Evolutionary conservation across 92 coral and sea anemone species (phyloP).

Genomic region (Diadumene lineata): DNA sequence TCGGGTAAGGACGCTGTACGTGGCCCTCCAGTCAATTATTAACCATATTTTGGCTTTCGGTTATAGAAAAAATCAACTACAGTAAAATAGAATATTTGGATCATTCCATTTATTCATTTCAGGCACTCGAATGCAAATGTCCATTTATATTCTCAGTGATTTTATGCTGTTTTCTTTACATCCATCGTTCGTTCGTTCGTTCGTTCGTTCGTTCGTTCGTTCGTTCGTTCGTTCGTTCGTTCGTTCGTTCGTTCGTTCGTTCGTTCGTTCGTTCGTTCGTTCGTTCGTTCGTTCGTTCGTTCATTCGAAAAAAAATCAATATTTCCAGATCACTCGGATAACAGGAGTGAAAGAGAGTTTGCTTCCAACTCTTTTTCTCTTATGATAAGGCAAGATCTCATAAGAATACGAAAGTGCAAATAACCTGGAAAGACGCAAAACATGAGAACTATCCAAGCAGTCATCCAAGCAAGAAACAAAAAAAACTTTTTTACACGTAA

Average conservation of each 20-base stretch:
- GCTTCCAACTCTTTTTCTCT: too few relatives aligned
- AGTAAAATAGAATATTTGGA: too few relatives aligned
- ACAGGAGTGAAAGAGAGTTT: too few relatives aligned
- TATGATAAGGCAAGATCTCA: too few relatives aligned
- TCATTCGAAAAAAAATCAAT: background rate
- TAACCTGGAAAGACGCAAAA: too few relatives aligned
- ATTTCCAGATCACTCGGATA: background rate
- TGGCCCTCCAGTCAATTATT: background rate
- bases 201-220: background rate
- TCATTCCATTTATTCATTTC: too few relatives aligned
- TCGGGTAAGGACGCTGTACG: background rate
- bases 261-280: background rate
- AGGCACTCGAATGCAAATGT: too few relatives aligned
- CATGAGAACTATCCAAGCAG: too few relatives aligned
- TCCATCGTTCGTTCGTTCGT: background rate
- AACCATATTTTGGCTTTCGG: background rate
- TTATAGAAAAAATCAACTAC: background rate
- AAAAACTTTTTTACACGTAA: too few relatives aligned
- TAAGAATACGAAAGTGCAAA: too few relatives aligned
- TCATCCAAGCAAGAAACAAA: too few relatives aligned
- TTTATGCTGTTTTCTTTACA: background rate
- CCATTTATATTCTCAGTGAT: background rate
- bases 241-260: background rate
- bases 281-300: background rate
- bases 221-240: background rate